Evolutionary conservation across 2,113 vertebrate species (phyloP).

Genomic region (Electrona antarctica): DNA sequence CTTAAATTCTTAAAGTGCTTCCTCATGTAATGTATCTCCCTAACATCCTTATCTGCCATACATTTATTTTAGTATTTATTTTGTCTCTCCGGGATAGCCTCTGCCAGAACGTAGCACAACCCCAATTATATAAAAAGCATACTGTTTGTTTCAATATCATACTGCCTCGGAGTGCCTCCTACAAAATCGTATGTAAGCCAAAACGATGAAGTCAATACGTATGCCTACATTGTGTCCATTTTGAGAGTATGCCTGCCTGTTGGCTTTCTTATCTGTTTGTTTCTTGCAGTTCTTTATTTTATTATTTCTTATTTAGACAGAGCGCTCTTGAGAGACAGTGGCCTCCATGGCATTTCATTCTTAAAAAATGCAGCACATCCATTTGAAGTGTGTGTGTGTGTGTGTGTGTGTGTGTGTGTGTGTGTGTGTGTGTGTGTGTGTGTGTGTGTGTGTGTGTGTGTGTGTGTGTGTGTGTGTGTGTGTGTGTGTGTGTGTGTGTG

Average conservation of each 20-base stretch:
- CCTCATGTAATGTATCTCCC: conserved; percentile 49
- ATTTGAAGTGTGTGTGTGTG: background rate
- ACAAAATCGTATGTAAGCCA: conserved; percentile 42
- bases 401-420: conserved; percentile 6
- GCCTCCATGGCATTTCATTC: background rate
- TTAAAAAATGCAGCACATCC: background rate
- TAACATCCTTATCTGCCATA: conserved; percentile 48
- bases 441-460: conserved; percentile 10
- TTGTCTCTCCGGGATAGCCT: conserved; percentile 36
- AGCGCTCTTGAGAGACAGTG: background rate
- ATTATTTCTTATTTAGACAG: background rate
- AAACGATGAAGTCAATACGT: conserved; percentile 4
- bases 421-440: conserved; percentile 7
- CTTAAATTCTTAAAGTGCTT: conserved; percentile 54
- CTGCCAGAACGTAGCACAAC: conserved; percentile 42
- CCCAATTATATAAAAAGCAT: conserved; percentile 55
- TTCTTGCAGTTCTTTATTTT: background rate
- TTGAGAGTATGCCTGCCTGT: conserved; percentile 11
- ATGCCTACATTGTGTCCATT: conserved; percentile 24
- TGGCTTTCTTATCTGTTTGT: conserved; percentile 12
- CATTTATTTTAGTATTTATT: conserved; percentile 56
- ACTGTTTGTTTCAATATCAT: conserved; percentile 35
- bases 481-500: conserved; percentile 6
- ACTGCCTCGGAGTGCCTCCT: conserved; percentile 23
- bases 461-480: background rate